A percentile compares a stretch with the other conserved stretches of the same genome.
Conservation (phyloP, 2,888 invertebrate species). For the Norana najaformis region DNA sequence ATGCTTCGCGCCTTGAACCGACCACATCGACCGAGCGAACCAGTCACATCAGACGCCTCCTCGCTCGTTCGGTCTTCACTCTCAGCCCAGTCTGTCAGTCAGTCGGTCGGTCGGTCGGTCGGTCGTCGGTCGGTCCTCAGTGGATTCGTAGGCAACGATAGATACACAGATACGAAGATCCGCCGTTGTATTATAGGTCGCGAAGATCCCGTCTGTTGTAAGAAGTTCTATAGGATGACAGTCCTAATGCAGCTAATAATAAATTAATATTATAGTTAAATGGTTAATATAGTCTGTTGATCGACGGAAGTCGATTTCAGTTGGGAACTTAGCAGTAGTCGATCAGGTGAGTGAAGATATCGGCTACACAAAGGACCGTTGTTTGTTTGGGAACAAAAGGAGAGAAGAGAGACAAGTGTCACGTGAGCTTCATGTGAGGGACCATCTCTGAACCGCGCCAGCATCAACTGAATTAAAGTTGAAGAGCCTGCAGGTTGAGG, state of each 20-base stretch:
- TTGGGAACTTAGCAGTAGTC: not conserved
- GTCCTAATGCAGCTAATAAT: not conserved
- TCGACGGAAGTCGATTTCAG: not conserved
- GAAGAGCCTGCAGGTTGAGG: not conserved
- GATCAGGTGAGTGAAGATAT: not conserved
- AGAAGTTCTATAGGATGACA: not conserved
- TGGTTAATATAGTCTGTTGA: not conserved
- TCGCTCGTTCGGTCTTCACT: too few relatives aligned
- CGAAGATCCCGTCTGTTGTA: not conserved
- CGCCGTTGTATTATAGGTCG: not conserved
- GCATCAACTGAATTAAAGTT: not conserved
- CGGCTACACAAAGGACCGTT: not conserved
- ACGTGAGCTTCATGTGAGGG: not conserved
- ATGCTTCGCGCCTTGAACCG: not conserved
- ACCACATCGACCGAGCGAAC: not conserved
- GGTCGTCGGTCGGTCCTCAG: too few relatives aligned
- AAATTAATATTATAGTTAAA: not conserved
- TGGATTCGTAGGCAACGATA: too few relatives aligned
- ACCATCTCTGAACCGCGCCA: not conserved
- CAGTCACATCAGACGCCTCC: not conserved
- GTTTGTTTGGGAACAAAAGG: not conserved
- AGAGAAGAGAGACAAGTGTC: not conserved
- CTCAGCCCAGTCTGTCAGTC: too few relatives aligned
- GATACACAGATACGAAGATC: too few relatives aligned
- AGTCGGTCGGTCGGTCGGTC: not conserved